Evolutionary conservation across 2,797 vertebrate genomes (phyloP), one percentile per base, ranked within the genome.

Genomic region (Silurus aristotelis): DNA sequence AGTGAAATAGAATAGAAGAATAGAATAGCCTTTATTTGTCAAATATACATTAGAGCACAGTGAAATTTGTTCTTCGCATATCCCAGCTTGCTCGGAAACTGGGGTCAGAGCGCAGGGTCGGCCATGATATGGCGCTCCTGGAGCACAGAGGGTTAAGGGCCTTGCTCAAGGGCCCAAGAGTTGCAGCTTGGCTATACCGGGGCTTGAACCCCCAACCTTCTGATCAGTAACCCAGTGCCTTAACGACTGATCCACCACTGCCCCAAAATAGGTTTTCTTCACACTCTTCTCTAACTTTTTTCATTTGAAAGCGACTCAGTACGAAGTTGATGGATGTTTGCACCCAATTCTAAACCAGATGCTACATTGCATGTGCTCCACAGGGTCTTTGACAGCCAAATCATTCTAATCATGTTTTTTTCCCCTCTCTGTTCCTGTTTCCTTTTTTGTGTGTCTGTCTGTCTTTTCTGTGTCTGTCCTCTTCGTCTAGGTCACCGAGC

Each of bases 401-500:
- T 63, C 38, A 76, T 71, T 67, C 71, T 52, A 27, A 61, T 85
- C 20, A 83, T 52, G 52, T n/a, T 27, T 4, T 67, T 38, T 79
- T 56, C 58, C 9, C 63, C 48, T 75, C 38, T 70, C 22, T 81
- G 6, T 83, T 31, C 70, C 63, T 83, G 22, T 81, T 19, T 70
- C 66, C 31, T 43, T 66, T 31, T 73, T 56, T 80, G 71, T 92
- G 48, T 84, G 76, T 82, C 56, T 91, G 76, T 82, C 56, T 91
- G 46, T 60, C 14, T 68, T 52, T 87, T 80, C 84, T 60, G 88
- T 87, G 82, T 86, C 75, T 90, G 82, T 85, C n/a, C 52, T 86
- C 82, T 87, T 79, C 87, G 87, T 91, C 27, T 93, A 99, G 98
- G 98, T 94, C 96, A 99, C 92, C 96, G 96, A 94, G 96, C 96